phyloP scores from a whole-genome alignment of 1,140 invertebrate species.

The Hestina assimilis region DNA sequence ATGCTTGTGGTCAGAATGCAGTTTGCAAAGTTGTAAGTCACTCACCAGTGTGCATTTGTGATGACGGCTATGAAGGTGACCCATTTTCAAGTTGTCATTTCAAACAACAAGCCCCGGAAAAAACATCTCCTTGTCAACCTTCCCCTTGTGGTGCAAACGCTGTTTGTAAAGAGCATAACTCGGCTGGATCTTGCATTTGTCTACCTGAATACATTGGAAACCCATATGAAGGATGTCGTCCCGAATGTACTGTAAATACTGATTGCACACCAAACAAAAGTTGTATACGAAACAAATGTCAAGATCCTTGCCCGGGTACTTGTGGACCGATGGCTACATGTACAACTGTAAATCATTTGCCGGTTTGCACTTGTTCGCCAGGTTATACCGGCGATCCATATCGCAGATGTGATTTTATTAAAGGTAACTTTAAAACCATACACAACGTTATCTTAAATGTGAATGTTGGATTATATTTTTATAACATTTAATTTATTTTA shows the following conservation, averaged over 20 bases:
- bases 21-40: slow-evolving; percentile 84
- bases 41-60: slow-evolving; percentile 83
- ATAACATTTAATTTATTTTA: slow-evolving; percentile 44
- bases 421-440: slow-evolving; percentile 40
- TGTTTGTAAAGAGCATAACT: slow-evolving; percentile 82
- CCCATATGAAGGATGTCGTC: slow-evolving; percentile 85
- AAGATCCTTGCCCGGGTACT: slow-evolving; percentile 85
- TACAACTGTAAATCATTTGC: slow-evolving; percentile 84
- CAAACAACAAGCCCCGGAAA: slow-evolving; percentile 42
- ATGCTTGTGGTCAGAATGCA: slow-evolving; percentile 84
- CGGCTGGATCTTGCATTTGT: slow-evolving; percentile 83
- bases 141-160: slow-evolving; percentile 85
- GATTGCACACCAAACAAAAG: slow-evolving; percentile 84
- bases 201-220: slow-evolving; percentile 83
- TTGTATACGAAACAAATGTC: slow-evolving; percentile 84
- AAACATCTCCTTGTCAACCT: slow-evolving; percentile 80
- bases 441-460: neutral
- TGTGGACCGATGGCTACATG: slow-evolving; percentile 86
- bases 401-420: slow-evolving; percentile 70
- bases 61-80: slow-evolving; percentile 79
- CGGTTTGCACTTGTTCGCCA: slow-evolving; percentile 83
- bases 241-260: slow-evolving; percentile 82
- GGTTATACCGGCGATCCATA: slow-evolving; percentile 85
- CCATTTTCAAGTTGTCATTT: slow-evolving; percentile 80
- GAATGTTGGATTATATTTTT: neutral